Conservation (phyloP, 2,113 vertebrate species). For the Mirza zaza region DNA sequence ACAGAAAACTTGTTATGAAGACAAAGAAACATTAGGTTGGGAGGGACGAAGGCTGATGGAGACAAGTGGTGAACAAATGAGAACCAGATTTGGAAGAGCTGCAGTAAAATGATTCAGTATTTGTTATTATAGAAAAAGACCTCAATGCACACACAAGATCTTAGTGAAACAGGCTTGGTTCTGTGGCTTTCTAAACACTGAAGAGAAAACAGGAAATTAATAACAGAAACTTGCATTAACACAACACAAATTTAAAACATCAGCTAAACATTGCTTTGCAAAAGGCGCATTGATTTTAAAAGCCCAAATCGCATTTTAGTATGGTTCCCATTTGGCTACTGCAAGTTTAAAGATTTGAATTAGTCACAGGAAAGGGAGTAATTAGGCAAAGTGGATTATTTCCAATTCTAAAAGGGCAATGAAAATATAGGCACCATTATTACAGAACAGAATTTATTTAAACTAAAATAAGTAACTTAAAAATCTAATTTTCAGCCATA, state of each 20-base stretch:
- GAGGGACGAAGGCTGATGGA: not conserved
- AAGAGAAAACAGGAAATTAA: slow-evolving; percentile 65
- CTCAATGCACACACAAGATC: not conserved
- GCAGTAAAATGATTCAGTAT: slow-evolving; percentile 36
- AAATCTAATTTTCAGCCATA: not conserved
- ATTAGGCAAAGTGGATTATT: slow-evolving; percentile 36
- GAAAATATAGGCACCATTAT: not conserved
- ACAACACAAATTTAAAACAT: slow-evolving; percentile 31
- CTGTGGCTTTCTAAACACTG: slow-evolving; percentile 51
- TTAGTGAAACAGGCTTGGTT: not conserved
- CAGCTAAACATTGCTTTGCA: slow-evolving; percentile 20
- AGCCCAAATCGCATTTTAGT: not conserved
- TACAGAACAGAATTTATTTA: slow-evolving; percentile 6
- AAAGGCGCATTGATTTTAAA: slow-evolving; percentile 27
- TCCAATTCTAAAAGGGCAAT: slow-evolving; percentile 39
- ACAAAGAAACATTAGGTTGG: not conserved
- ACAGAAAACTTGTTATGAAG: not conserved
- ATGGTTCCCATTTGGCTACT: slow-evolving; percentile 48
- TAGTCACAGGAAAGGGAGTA: slow-evolving; percentile 51
- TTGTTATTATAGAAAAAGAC: slow-evolving; percentile 52
- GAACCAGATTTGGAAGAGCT: slow-evolving; percentile 42
- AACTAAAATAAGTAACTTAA: slow-evolving; percentile 33
- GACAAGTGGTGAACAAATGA: slow-evolving; percentile 34
- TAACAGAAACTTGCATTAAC: slow-evolving; percentile 56
- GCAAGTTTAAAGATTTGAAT: slow-evolving; percentile 17